phyloP scores from a whole-genome alignment of 2,888 invertebrate species.

The Drosophila mimica region DNA sequence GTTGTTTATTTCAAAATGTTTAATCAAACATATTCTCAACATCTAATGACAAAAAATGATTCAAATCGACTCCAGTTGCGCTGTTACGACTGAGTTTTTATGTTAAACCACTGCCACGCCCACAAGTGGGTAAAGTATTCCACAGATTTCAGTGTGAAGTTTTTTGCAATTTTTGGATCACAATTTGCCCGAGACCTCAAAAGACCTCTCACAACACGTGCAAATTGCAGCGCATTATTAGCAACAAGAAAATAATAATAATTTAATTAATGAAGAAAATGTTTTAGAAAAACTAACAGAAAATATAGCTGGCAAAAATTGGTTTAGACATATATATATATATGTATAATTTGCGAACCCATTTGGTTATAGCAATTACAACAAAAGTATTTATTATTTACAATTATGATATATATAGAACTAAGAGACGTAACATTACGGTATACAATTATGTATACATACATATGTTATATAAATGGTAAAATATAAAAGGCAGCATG shows the following conservation, averaged over 20 bases:
- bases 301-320: conserved; percentile 42
- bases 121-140: conserved; percentile 41
- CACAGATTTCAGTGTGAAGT: conserved; percentile 49
- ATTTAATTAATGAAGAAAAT: conserved; percentile 24
- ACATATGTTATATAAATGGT: conserved; percentile 63
- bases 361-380: conserved; percentile 51
- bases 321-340: conserved; percentile 34
- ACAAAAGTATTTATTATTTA: conserved; percentile 41
- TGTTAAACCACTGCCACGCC: conserved; percentile 57
- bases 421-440: conserved; percentile 65
- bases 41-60: background rate
- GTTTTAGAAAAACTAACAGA: conserved; percentile 51
- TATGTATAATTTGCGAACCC: conserved; percentile 41
- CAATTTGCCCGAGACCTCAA: conserved; percentile 45
- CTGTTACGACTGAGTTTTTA: conserved; percentile 33
- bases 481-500: conserved; percentile 49
- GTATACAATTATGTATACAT: conserved; percentile 56
- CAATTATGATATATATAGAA: conserved; percentile 51
- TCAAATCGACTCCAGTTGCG: conserved; percentile 34
- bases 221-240: conserved; percentile 56
- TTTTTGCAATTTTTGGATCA: conserved; percentile 49
- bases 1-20: conserved; percentile 41
- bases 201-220: conserved; percentile 50
- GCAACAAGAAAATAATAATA: conserved; percentile 18
- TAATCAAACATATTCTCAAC: background rate